Evolutionary conservation across 2,888 invertebrate species (phyloP).

Genomic region (Heliothis peltigera): DNA sequence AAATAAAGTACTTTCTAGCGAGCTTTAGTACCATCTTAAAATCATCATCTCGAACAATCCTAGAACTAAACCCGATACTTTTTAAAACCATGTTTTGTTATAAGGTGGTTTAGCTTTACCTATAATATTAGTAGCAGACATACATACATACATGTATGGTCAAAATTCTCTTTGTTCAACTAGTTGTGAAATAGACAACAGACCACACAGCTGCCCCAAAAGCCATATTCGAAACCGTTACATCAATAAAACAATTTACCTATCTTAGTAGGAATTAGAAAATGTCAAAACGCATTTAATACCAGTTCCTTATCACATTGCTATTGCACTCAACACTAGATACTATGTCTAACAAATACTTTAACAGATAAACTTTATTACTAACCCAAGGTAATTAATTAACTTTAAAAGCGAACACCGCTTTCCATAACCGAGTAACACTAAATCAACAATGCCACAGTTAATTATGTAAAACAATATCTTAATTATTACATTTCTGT

Average conservation of each 20-base stretch:
- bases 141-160: too few species aligned
- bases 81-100: too few species aligned
- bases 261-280: conserved; percentile 5
- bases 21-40: too few species aligned
- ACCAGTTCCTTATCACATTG: conserved; percentile 22
- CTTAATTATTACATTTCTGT: conserved; percentile 79
- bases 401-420: conserved; percentile 68
- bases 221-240: conserved; percentile 11
- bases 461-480: conserved; percentile 78
- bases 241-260: conserved; percentile 14
- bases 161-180: not conserved
- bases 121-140: too few species aligned
- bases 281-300: conserved; percentile 28
- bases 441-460: conserved; percentile 73
- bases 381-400: conserved; percentile 35
- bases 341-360: conserved; percentile 35
- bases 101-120: too few species aligned
- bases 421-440: conserved; percentile 67
- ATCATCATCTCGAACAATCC: too few species aligned
- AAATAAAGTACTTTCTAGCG: too few species aligned
- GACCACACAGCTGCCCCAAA: conserved; percentile 33
- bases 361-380: conserved; percentile 29
- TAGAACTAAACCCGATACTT: too few species aligned
- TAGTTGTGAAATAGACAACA: not conserved
- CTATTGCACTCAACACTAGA: conserved; percentile 11